Conservation (phyloP, 2,797 vertebrate genomes). For the Erethizon dorsatum region DNA sequence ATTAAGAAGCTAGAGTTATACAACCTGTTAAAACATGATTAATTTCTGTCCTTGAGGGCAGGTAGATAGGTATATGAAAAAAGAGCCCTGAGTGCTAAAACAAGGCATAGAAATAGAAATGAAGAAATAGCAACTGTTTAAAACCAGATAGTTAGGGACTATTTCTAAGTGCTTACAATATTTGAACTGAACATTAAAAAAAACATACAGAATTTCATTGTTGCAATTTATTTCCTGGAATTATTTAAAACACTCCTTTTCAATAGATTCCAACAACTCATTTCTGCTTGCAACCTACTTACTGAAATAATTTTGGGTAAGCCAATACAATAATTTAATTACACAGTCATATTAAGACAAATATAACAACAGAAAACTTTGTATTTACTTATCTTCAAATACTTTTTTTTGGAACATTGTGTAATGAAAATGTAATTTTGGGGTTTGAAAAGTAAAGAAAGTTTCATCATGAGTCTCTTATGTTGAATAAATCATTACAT, state of each 20-base stretch:
- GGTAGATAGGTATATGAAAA: conserved; percentile 23
- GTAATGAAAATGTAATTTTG: neutral
- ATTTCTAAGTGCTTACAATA: neutral
- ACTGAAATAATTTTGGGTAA: neutral
- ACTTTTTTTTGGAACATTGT: conserved; percentile 5
- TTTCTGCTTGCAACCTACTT: neutral
- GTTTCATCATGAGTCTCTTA: neutral
- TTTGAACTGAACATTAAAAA: conserved; percentile 1
- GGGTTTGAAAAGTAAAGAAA: neutral
- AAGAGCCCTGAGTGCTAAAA: neutral
- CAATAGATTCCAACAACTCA: neutral
- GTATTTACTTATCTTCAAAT: neutral
- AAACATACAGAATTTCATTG: neutral
- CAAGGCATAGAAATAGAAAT: neutral
- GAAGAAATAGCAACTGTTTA: conserved; percentile 48
- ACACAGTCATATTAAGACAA: neutral
- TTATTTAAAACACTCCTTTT: neutral
- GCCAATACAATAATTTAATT: neutral
- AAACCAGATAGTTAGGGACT: neutral
- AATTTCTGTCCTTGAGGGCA: conserved; percentile 68
- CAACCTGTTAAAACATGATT: conserved; percentile 63
- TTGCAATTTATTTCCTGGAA: neutral
- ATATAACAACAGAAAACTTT: neutral
- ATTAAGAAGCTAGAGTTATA: conserved; percentile 47
- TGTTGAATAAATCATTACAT: neutral